phyloP scores from a whole-genome alignment of 1,140 invertebrate genomes.

The Ruditapes philippinarum region DNA sequence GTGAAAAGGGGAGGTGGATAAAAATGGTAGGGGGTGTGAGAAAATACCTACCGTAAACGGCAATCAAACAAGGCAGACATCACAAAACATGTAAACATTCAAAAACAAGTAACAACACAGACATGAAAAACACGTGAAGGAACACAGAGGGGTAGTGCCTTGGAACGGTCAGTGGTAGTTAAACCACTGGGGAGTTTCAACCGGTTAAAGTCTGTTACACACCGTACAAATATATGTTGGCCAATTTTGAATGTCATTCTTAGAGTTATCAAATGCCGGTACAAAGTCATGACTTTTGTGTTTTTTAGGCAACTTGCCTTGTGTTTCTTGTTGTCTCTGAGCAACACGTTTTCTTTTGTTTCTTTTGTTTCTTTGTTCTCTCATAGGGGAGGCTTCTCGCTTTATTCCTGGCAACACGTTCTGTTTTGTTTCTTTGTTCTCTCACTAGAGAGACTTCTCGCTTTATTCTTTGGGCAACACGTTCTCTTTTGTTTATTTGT shows the following conservation, averaged over 20 bases:
- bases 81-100: too few species aligned
- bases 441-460: conserved; percentile 4
- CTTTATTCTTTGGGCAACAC: neutral
- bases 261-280: conserved; percentile 15
- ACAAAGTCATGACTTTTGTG: conserved; percentile 28
- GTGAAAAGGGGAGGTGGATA: too few species aligned
- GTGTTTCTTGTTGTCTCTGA: conserved; percentile 27
- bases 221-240: conserved; percentile 17
- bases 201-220: conserved; percentile 30
- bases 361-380: conserved; percentile 24
- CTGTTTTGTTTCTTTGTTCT: conserved; percentile 17
- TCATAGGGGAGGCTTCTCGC: neutral
- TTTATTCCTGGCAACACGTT: conserved; percentile 8
- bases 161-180: too few species aligned
- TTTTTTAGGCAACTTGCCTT: conserved; percentile 17
- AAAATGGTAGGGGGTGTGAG: too few species aligned
- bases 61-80: too few species aligned
- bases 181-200: too few species aligned
- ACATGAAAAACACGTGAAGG: too few species aligned
- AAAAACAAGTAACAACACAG: too few species aligned
- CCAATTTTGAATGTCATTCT: conserved; percentile 30
- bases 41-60: too few species aligned
- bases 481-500: conserved; percentile 16
- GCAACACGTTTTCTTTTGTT: neutral
- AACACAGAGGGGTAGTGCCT: too few species aligned